phyloP scores from a whole-genome alignment of 2,797 vertebrate genomes.

The Propithecus deckenii region DNA sequence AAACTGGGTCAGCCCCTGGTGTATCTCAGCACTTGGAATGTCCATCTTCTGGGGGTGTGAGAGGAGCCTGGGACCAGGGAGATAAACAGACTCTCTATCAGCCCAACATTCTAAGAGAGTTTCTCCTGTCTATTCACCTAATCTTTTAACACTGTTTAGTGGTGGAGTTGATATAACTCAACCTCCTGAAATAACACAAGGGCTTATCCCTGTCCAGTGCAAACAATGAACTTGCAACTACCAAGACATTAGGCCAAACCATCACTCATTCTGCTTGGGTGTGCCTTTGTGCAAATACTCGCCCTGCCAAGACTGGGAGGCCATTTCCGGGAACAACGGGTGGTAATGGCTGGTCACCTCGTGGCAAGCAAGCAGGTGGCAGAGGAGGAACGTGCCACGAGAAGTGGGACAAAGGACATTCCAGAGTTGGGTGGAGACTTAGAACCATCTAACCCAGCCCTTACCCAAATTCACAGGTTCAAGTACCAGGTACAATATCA shows the following conservation, averaged over 20 bases:
- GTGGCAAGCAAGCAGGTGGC: background rate
- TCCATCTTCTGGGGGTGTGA: background rate
- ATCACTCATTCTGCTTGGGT: background rate
- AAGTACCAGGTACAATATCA: background rate
- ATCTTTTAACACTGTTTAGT: slow-evolving; percentile 10
- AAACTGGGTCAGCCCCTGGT: background rate
- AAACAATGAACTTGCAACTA: slow-evolving; percentile 38
- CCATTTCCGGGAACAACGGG: background rate
- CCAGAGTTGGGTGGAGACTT: background rate
- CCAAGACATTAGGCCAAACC: background rate
- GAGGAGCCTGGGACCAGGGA: background rate
- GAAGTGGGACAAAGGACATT: background rate
- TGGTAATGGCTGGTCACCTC: background rate
- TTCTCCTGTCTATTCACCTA: background rate
- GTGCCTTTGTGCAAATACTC: background rate
- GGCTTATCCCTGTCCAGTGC: background rate
- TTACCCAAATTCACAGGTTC: background rate
- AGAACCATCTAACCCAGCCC: background rate
- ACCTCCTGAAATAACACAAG: slow-evolving; percentile 26
- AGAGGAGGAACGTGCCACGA: background rate
- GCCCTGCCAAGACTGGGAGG: background rate
- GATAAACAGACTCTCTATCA: background rate
- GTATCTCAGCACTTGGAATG: background rate
- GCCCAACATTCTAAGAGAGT: background rate
- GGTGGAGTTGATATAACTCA: background rate